Conservation (phyloP, 2,113 vertebrate genomes). For the Nyctereutes procyonoides region DNA sequence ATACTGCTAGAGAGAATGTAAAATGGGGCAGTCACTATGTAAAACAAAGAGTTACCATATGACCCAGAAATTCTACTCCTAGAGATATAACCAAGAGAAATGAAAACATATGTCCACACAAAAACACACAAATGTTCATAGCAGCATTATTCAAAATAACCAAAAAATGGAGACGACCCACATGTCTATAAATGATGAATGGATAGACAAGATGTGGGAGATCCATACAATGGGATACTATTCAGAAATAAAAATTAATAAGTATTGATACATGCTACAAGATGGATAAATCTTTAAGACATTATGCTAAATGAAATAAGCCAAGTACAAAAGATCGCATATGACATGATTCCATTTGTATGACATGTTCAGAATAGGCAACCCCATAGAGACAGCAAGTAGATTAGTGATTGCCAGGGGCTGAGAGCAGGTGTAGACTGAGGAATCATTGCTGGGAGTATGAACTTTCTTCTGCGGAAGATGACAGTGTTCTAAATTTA, state of each 20-base stretch:
- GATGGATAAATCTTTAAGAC: neutral
- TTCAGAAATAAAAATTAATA: neutral
- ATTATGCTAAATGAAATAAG: neutral
- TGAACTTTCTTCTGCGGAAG: neutral
- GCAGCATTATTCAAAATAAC: neutral
- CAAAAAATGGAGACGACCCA: neutral
- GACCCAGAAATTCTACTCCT: neutral
- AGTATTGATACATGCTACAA: neutral
- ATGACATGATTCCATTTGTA: neutral
- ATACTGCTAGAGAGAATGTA: neutral
- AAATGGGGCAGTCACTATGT: neutral
- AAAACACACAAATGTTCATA: neutral
- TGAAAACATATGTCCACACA: neutral
- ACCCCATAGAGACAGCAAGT: neutral
- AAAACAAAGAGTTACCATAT: neutral
- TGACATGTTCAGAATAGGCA: neutral
- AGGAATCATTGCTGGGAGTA: neutral
- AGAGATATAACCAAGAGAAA: neutral
- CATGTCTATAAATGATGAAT: neutral
- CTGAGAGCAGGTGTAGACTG: neutral
- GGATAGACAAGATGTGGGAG: neutral
- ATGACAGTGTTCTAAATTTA: neutral
- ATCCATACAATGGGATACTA: neutral
- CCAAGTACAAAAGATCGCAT: neutral
- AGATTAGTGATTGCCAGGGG: neutral